phyloP scores from a whole-genome alignment of 2,113 vertebrate genomes.

The Lepus americanus region DNA sequence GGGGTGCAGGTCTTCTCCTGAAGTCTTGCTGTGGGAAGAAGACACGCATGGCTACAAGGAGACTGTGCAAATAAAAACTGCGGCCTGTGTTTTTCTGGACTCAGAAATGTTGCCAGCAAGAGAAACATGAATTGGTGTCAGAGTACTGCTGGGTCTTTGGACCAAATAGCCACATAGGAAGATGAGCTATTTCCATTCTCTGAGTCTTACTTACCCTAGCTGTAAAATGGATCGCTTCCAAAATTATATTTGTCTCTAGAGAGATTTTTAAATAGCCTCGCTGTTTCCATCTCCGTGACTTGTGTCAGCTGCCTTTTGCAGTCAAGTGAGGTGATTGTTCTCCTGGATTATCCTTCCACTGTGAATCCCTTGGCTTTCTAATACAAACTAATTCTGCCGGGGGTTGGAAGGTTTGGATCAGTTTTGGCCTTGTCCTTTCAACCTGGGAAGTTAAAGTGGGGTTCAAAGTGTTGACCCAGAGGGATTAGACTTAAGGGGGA shows the following conservation, averaged over 20 bases:
- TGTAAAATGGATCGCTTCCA: background rate
- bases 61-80: conserved; percentile 27
- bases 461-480: background rate
- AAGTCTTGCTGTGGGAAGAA: conserved; percentile 12
- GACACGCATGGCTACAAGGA: background rate
- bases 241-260: conserved; percentile 30
- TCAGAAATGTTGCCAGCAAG: conserved; percentile 34
- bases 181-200: background rate
- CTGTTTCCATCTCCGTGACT: background rate
- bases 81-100: background rate
- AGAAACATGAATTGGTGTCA: background rate
- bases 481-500: background rate
- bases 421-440: conserved; percentile 62
- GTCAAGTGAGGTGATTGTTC: conserved; percentile 30
- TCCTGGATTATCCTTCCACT: conserved; percentile 48
- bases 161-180: background rate
- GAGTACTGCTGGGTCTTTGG: background rate
- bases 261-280: conserved; percentile 34
- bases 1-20: conserved; percentile 11
- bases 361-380: conserved; percentile 30
- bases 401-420: background rate
- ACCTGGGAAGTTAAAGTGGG: conserved; percentile 1
- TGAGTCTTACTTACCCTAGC: background rate
- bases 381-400: conserved; percentile 2
- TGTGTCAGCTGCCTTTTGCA: conserved; percentile 41